Conservation (phyloP, 2,113 vertebrate genomes). For the Gymnorhina tibicen region DNA sequence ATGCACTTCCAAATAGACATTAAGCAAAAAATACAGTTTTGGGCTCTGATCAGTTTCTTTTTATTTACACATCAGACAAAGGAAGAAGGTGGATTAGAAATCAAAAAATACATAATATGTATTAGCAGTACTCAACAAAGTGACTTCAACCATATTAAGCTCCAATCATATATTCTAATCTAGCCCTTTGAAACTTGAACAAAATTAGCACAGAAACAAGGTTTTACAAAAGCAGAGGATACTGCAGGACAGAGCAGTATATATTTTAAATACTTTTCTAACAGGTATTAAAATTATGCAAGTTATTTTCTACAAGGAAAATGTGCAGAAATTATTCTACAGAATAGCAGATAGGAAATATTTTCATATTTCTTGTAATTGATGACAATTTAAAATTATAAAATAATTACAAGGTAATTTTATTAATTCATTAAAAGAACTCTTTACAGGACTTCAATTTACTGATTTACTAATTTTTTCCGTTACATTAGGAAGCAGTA, state of each 20-base stretch:
- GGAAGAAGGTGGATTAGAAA: neutral
- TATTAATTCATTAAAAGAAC: neutral
- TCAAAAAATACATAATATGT: neutral
- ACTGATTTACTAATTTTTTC: neutral
- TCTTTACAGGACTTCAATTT: neutral
- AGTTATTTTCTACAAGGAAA: neutral
- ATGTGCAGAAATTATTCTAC: neutral
- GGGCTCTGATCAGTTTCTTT: neutral
- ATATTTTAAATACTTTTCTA: neutral
- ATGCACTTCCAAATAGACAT: neutral
- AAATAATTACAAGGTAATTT: neutral
- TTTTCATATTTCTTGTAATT: neutral
- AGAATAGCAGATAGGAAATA: neutral
- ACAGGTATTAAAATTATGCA: neutral
- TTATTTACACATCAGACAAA: neutral
- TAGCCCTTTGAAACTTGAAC: neutral
- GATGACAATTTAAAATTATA: neutral
- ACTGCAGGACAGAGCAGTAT: neutral
- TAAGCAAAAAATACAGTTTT: neutral
- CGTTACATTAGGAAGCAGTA: neutral
- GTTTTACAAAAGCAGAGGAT: neutral
- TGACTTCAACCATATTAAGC: neutral
- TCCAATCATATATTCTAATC: neutral
- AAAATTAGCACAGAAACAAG: neutral
- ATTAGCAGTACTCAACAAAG: neutral